Evolutionary conservation across 2,888 invertebrate genomes (phyloP).

Genomic region (Beris chalybata): DNA sequence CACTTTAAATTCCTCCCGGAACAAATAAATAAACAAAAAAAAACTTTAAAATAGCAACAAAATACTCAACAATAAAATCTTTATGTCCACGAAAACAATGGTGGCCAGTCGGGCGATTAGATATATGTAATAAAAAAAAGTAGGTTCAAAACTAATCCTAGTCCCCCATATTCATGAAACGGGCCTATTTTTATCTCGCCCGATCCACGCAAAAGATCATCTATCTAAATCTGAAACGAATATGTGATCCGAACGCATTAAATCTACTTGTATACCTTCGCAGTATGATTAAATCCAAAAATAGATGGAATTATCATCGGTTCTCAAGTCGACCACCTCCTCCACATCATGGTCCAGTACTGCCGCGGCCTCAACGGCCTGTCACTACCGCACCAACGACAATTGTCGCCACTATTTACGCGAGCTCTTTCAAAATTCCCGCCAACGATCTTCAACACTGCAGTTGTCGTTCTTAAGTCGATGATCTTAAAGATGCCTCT

Average conservation of each 20-base stretch:
- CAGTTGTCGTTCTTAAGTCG: too few species aligned
- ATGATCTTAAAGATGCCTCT: too few species aligned
- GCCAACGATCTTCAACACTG: too few species aligned
- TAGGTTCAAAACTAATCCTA: neutral
- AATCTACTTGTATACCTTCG: slow-evolving; percentile 2
- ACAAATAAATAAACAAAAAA: too few species aligned
- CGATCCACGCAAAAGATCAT: neutral
- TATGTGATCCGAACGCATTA: neutral
- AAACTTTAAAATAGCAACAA: too few species aligned
- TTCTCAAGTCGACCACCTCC: slow-evolving; percentile 18
- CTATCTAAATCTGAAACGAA: neutral
- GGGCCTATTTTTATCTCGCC: slow-evolving; percentile 5
- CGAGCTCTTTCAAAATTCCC: too few species aligned
- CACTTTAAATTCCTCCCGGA: too few species aligned
- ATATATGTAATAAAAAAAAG: neutral
- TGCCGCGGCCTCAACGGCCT: neutral
- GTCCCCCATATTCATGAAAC: neutral
- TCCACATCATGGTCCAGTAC: neutral
- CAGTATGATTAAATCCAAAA: slow-evolving; percentile 29
- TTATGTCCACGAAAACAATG: too few species aligned
- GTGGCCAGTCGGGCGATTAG: too few species aligned
- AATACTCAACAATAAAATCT: too few species aligned
- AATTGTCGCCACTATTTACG: too few species aligned
- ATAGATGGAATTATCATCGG: slow-evolving; percentile 21
- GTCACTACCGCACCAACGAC: too few species aligned